A percentile compares a stretch with the other conserved stretches of the same genome.
phyloP scores from a whole-genome alignment of 2,113 vertebrate species.

The Cyanoderma ruficeps region DNA sequence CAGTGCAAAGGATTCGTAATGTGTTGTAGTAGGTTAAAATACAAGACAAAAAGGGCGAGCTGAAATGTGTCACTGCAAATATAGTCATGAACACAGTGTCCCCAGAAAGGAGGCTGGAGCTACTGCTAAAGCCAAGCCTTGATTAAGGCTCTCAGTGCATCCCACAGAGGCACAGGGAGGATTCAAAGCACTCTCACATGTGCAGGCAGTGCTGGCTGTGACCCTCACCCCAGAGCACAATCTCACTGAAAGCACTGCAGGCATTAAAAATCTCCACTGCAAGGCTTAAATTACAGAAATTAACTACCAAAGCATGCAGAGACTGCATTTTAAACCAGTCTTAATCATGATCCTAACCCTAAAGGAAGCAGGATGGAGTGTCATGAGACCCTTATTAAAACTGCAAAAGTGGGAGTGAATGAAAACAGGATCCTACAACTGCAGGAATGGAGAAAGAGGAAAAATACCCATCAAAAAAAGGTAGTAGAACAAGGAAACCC shows the following conservation, averaged over 20 bases:
- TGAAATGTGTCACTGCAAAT: not conserved
- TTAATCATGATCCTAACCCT: conserved; percentile 34
- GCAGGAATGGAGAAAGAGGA: not conserved
- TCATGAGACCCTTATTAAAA: conserved; percentile 3
- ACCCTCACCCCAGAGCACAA: not conserved
- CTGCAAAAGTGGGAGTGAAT: not conserved
- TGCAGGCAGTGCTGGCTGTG: not conserved
- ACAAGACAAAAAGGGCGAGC: not conserved
- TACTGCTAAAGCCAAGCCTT: not conserved
- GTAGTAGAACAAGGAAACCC: not conserved
- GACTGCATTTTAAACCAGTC: not conserved
- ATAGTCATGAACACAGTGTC: not conserved
- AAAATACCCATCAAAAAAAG: not conserved
- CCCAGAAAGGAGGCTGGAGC: not conserved
- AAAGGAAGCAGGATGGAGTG: not conserved
- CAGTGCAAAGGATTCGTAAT: not conserved
- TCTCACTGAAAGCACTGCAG: not conserved
- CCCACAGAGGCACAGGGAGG: not conserved
- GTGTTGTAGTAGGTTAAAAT: not conserved
- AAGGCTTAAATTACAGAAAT: conserved; percentile 6
- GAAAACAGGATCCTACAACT: not conserved
- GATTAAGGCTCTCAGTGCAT: not conserved
- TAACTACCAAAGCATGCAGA: conserved; percentile 12
- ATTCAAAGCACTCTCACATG: fast-evolving
- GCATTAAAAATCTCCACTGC: not conserved